Evolutionary conservation across 2,888 invertebrate genomes (phyloP), one percentile per base, ranked within the genome.

Genomic region (Ophraella communa): DNA sequence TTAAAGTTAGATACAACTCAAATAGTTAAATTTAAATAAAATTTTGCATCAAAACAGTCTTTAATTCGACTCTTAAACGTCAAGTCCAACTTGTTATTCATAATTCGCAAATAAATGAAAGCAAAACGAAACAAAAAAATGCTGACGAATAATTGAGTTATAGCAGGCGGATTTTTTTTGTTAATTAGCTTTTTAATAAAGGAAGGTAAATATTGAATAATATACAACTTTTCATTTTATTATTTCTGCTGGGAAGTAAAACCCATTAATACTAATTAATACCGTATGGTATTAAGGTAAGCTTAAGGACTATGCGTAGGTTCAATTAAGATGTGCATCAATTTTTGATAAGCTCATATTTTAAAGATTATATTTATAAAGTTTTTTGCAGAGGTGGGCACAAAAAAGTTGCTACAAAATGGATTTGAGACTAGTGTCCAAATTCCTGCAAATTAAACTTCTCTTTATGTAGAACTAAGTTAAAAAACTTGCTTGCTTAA

Each of bases 121-220:
- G 17, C 1, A 39, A 39, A 30, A 30, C 30, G 11, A 8, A 11
- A 10, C 30, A 30, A 7, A 5, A 35, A 39, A 39, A 14, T 2
- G 39, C 2, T 42, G 23, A 18, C 39, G 39, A 35, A 35, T 18
- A 57, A 47, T 47, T 57, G 4, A 57, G 47, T 21, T n/a, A 33
- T 17, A 14, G 33, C 21, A 11, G 23, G 33, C 47, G 14, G 44
- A 33, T 52, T 60, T 60, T 44, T 53, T 60, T 42, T 58, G 58
- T 66, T 59, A 65, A 65, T 65, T 58, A 65, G 60, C 56, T 52
- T 56, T 57, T 27, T 56, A 56, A 52, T 61, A 61, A 60, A 14
- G 49, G 33, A 52, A 35, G 42, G 53, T 35, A 60, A 56, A 39
- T 65, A 65, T 61, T 65, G 65, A 55, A 65, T 65, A 65, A 65